Evolutionary conservation across 2,888 invertebrate genomes (phyloP), one percentile per base, ranked within the genome.

Genomic region (Linyphia triangularis): DNA sequence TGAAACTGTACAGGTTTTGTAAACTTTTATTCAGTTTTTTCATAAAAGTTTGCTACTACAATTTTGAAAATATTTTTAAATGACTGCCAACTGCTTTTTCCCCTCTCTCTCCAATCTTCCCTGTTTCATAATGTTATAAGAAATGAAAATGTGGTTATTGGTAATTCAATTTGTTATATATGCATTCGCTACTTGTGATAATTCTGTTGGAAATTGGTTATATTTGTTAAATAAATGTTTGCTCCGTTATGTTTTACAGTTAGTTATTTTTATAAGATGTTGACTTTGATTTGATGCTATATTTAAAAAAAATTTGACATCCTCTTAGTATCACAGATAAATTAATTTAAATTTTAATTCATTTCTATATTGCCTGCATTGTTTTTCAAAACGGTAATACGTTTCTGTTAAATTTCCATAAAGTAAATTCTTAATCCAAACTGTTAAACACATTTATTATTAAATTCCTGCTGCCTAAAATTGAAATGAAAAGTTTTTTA

Each of bases 1-100:
- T 77, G 24, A 10, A 22, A 70, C 22, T 37, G 70, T 70, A 70
- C 40, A 70, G 43, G 24, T 61, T 77, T 77, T 63, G 57, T 63
- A 63, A 77, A 40, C 26, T 63, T 63, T 77, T 63, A 77, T 77
- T 77, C 59, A 59, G 59, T 33, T 61, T 70, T 65, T 77, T 63
- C 24, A 77, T 77, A n/a, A 24, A 63, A 63, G 26, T 77, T 63
- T 77, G 73, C 57, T 77, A 40, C 61, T 37, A 63, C 33, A 33
- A 61, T 63, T 63, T 77, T 22, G 24, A 33, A 63, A 63, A 77
- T 40, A 63, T 40, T 77, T 77, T 77, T 77, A 63, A 51, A 22
- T 22, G 16, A 63, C 10, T 77, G 43, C 43, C 24, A 43, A 13
- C 30, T 37, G 24, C 37, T 61, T 63, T 77, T 77, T 33, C 33